Percentiles rank a stretch among this genome's conserved stretches.
phyloP scores from a whole-genome alignment of 1,140 invertebrate species.

The Leptoteleia sp. region DNA sequence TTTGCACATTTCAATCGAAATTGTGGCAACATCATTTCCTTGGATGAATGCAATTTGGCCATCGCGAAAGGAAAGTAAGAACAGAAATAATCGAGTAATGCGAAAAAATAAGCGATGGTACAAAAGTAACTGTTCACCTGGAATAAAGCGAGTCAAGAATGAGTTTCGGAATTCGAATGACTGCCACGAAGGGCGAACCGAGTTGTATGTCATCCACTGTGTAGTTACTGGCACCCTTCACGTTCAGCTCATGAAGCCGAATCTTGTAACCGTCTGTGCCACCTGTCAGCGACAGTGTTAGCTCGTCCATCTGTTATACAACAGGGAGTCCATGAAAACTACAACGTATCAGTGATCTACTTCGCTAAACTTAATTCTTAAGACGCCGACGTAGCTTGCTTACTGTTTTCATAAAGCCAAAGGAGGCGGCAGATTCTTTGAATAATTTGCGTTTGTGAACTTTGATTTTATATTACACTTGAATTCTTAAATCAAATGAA shows the following conservation, averaged over 20 bases:
- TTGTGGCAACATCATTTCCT: too few relatives aligned
- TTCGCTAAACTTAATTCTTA: slow-evolving; percentile 40
- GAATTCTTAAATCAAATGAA: too few relatives aligned
- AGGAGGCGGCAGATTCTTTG: not conserved
- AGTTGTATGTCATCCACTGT: slow-evolving; percentile 85
- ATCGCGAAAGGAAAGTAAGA: too few relatives aligned
- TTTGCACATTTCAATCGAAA: too few relatives aligned
- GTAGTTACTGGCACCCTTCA: slow-evolving; percentile 87
- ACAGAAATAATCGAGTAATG: not conserved
- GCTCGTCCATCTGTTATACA: slow-evolving; percentile 83
- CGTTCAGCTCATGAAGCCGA: slow-evolving; percentile 85
- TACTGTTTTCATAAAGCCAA: slow-evolving; percentile 1
- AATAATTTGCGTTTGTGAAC: too few relatives aligned
- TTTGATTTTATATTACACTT: too few relatives aligned
- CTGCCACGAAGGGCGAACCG: slow-evolving; percentile 85
- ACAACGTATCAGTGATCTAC: slow-evolving; percentile 44
- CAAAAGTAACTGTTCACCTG: slow-evolving; percentile 74
- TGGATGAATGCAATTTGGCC: too few relatives aligned
- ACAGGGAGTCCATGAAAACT: slow-evolving; percentile 51
- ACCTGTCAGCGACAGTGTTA: slow-evolving; percentile 85
- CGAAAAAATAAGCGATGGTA: slow-evolving; percentile 16
- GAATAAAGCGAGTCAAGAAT: slow-evolving; percentile 86
- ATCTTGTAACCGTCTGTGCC: slow-evolving; percentile 87
- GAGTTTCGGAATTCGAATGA: slow-evolving; percentile 85
- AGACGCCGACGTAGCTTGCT: not conserved